Percentiles rank a stretch among this genome's conserved stretches.
These are phyloP conservation scores for Drosophila imparisetae DNA, from an alignment of 2,888 invertebrate species.

Conservation along the genomic window DNA sequence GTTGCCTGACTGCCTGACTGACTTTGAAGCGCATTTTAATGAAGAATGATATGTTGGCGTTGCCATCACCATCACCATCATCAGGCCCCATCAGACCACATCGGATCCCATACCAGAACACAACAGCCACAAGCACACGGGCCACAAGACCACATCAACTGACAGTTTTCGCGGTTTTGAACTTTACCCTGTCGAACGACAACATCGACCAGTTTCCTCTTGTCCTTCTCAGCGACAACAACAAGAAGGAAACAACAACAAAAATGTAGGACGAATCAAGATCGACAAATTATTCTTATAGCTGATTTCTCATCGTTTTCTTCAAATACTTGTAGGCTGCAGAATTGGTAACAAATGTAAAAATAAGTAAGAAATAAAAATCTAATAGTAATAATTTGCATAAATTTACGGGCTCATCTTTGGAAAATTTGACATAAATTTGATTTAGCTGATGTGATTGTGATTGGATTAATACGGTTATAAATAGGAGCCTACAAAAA, in stretches of 20 bases:
- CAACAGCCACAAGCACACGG: slow-evolving; percentile 53
- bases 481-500: slow-evolving; percentile 30
- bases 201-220: slow-evolving; percentile 68
- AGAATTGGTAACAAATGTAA: not conserved
- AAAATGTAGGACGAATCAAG: slow-evolving; percentile 9
- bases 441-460: slow-evolving; percentile 48
- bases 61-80: slow-evolving; percentile 47
- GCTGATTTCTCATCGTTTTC: slow-evolving; percentile 33
- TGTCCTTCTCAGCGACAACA: slow-evolving; percentile 38
- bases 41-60: slow-evolving; percentile 81
- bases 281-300: slow-evolving; percentile 47
- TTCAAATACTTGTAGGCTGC: slow-evolving; percentile 33
- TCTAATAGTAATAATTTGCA: slow-evolving; percentile 33
- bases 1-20: slow-evolving; percentile 54
- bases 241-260: slow-evolving; percentile 19
- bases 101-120: slow-evolving; percentile 25
- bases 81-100: slow-evolving; percentile 29
- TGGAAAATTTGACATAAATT: slow-evolving; percentile 54
- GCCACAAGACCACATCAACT: slow-evolving; percentile 61
- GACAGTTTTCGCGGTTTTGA: slow-evolving; percentile 80
- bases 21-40: slow-evolving; percentile 81
- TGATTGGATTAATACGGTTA: slow-evolving; percentile 45
- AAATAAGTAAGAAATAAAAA: slow-evolving; percentile 8
- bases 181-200: slow-evolving; percentile 62
- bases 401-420: slow-evolving; percentile 46